Evolutionary conservation across 2,888 invertebrate genomes (phyloP), one percentile per base, ranked within the genome.

Genomic region (Eristalinus sepulchralis): DNA sequence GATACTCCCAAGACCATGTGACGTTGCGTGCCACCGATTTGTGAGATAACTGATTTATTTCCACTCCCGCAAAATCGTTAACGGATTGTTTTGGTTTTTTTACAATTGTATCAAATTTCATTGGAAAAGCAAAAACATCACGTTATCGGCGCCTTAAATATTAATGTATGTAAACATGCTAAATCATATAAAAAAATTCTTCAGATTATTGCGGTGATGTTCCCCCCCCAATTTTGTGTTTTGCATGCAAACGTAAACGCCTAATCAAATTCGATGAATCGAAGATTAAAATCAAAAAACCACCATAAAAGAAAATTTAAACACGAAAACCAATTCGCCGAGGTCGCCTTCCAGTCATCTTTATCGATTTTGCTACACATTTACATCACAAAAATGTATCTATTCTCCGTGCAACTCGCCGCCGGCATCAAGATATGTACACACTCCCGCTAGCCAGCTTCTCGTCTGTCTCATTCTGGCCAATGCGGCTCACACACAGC

Each of bases 221-320:
- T 68, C 63, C 60, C 47, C n/a, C n/a, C 53, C 53, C 59, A 57
- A 81, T 81, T 72, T 27, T 47, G 20, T 36, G 33, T 68, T 85
- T 77, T 17, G 24, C 22, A 57, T 27, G 24, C 24, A 77, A 81
- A 64, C 81, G 67, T 72, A 80, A 59, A 68, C 63, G 64, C 68
- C 71, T 84, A 84, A 85, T 80, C 72, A 66, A 80, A 55, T 70
- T 81, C 81, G 64, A 73, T 78, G 77, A 85, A 81, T 81, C 60
- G 60, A 39, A 73, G 81, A 85, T 78, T 77, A 85, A 81, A 81
- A 77, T 81, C 72, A 73, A 77, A 78, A 64, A 81, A 73, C 72
- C 73, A 76, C 70, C 72, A 81, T 81, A 68, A 81, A 81, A 73
- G 82, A 85, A 85, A 85, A 81, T 85, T 85, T 73, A 85, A 81